Base-by-base conservation (phyloP, 2,888 invertebrate genomes). In the Pegoplata infirma region DNA sequence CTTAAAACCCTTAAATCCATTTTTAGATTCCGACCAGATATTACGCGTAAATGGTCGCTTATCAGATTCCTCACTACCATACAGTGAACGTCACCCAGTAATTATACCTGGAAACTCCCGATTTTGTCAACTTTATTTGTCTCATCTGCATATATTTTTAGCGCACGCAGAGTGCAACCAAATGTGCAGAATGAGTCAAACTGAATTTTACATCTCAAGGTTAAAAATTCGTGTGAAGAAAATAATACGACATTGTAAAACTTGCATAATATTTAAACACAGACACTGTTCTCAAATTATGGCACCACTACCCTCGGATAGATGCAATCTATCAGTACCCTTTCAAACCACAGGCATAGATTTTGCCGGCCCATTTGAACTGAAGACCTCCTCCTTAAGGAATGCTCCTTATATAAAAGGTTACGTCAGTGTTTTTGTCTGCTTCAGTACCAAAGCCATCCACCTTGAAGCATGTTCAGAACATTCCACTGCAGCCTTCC, bases 401-500 rank as follows among this genome's bases (percentile, higher is more conserved):
- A n/a, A n/a, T n/a, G n/a, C n/a, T n/a, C n/a, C n/a, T n/a, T n/a
- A n/a, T n/a, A n/a, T n/a, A n/a, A n/a, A n/a, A n/a, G n/a, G n/a
- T n/a, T n/a, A n/a, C n/a, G n/a, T n/a, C n/a, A n/a, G n/a, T n/a
- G n/a, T n/a, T n/a, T n/a, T n/a, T n/a, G n/a, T n/a, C n/a, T n/a
- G n/a, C n/a, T n/a, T n/a, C n/a, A n/a, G n/a, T n/a, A n/a, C n/a
- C n/a, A n/a, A n/a, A n/a, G n/a, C n/a, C n/a, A n/a, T n/a, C n/a
- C 69, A 69, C 17, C 16, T 69, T 3, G 68, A 69, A 25, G 16
- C 23, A 10, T 69, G 69, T 14, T 69, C 53, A 0, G 25, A 61
- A 2, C 51, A 61, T 0, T 69, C 51, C 1, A n/a, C 59, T 2
- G 51, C 49, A 3, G 59, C 59, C 4, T 69, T 69, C n/a, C n/a